Evolutionary conservation across 2,113 vertebrate species (phyloP).

Genomic region (Microtus montanus): DNA sequence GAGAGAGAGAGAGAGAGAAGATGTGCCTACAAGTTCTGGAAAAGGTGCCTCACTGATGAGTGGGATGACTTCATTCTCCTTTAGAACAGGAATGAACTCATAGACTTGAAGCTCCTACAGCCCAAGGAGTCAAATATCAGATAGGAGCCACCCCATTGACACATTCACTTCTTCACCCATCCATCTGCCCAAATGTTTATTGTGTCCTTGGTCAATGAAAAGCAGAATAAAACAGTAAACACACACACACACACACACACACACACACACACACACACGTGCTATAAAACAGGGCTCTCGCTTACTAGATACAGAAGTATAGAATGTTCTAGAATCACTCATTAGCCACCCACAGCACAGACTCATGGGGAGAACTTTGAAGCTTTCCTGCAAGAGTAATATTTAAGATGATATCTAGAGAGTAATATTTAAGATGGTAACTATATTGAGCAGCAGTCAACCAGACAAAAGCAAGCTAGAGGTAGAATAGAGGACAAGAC

Average conservation of each 20-base stretch:
- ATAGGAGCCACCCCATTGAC: background rate
- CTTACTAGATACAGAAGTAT: background rate
- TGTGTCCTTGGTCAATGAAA: background rate
- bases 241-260: background rate
- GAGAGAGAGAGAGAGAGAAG: too few relatives aligned
- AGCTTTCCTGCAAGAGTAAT: background rate
- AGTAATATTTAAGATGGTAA: too few relatives aligned
- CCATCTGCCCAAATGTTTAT: background rate
- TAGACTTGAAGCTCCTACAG: background rate
- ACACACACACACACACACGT: background rate
- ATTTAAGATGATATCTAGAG: too few relatives aligned
- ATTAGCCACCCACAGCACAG: background rate
- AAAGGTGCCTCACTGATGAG: background rate
- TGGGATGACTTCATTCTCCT: background rate
- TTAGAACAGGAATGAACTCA: background rate
- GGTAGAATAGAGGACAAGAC: background rate
- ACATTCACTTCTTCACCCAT: background rate
- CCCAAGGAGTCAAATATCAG: background rate
- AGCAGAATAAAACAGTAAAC: background rate
- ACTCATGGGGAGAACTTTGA: background rate
- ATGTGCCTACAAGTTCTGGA: background rate
- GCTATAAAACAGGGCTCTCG: background rate
- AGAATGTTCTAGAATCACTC: background rate
- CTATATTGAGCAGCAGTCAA: background rate
- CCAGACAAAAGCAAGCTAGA: background rate